phyloP scores from a whole-genome alignment of 2,888 invertebrate genomes.

The Andrena hattorfiana region DNA sequence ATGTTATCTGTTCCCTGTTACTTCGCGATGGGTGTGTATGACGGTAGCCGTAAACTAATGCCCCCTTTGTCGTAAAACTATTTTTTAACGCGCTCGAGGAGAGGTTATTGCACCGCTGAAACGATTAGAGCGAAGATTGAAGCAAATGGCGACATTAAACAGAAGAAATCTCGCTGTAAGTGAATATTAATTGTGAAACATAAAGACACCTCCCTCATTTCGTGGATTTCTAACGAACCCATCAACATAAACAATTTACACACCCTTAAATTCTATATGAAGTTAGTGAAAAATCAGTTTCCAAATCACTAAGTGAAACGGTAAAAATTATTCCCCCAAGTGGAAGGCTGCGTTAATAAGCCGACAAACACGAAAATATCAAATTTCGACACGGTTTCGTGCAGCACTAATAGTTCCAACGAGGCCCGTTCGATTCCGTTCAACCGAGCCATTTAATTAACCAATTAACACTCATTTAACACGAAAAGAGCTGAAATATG shows the following conservation, averaged over 20 bases:
- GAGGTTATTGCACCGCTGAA: neutral
- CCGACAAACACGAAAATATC: neutral
- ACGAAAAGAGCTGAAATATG: neutral
- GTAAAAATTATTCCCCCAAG: neutral
- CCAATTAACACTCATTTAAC: no score
- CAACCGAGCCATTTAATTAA: no score
- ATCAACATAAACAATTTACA: no score
- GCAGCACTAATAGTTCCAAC: neutral
- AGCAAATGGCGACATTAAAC: neutral
- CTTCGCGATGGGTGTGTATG: constrained; percentile 4
- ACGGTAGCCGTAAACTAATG: neutral
- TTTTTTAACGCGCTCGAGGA: neutral
- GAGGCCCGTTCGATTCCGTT: no score
- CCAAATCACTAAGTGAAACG: neutral
- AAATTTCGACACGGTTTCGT: neutral
- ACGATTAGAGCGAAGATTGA: constrained; percentile 12
- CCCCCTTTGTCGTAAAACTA: neutral
- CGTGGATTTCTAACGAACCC: neutral
- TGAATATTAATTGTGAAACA: neutral
- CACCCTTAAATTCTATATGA: no score
- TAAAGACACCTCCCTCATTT: neutral
- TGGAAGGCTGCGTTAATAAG: neutral
- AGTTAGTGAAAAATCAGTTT: neutral
- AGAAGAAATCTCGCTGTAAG: neutral
- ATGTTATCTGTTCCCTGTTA: constrained; percentile 39